Base-by-base conservation (phyloP, 1,140 invertebrate species). In the Leptinotarsa undecemlineata region DNA sequence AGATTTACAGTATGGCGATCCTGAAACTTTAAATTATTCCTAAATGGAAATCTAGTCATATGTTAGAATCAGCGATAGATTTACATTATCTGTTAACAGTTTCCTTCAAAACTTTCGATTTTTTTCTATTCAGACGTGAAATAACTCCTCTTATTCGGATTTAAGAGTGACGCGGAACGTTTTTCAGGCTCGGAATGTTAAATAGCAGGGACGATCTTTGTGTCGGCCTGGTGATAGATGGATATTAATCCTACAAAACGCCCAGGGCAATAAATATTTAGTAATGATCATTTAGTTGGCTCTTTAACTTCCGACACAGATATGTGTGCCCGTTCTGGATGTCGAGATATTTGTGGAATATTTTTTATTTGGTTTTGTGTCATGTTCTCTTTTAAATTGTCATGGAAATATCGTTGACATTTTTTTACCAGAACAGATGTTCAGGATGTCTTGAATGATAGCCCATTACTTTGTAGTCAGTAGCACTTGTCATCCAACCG, bases 231-330 rank as follows among this genome's bases (percentile, higher is more conserved):
- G 78, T 83, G 82, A 83, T 83, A 82, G 80, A 83, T 83, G 82
- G 78, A 81, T 83, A 83, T 83, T 83, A 83, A 83, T 83, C 77
- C 80, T 72, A 71, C 72, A 72, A 81, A 82, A 82, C 79, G 80
- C 78, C 74, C 75, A 67, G 48, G 76, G 81, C 77, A 83, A 83
- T 83, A 83, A 83, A 83, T 83, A 83, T 82, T 77, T 82, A 74
- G 79, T 83, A 82, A 83, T 81, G 82, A 83, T 82, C 82, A 79
- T 83, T 83, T 83, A 82, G 82, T 81, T 83, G 80, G 75, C 78
- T 78, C 74, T 81, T 83, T 82, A 82, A 81, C 81, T 82, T 82
- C 82, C 81, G 80, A 82, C 81, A 82, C 75, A 79, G 78, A 80
- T 80, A 81, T 79, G 80, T 78, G 78, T 17, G 13, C 20, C 66